These are phyloP conservation scores for Eubasilissa splendida DNA, from an alignment of 2,888 invertebrate genomes.

Conservation along the genomic window DNA sequence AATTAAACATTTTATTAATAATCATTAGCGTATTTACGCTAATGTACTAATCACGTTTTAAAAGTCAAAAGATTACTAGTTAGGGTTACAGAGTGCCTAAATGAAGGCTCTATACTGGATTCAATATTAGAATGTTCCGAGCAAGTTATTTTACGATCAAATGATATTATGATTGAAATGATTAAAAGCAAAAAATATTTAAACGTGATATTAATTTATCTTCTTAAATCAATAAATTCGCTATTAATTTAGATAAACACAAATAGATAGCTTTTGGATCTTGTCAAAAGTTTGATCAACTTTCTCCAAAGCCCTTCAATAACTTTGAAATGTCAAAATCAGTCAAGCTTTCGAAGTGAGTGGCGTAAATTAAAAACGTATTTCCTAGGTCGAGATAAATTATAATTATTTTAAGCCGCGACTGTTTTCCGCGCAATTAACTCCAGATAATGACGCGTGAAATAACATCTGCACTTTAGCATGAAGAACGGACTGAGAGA, in stretches of 20 bases:
- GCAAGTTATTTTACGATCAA: too few species aligned
- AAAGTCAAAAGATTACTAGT: too few species aligned
- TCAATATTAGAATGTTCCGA: too few species aligned
- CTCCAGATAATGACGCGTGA: constrained; percentile 16
- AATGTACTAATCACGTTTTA: too few species aligned
- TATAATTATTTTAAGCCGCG: constrained; percentile 10
- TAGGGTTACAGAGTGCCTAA: too few species aligned
- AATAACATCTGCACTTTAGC: constrained; percentile 3
- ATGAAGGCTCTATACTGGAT: too few species aligned
- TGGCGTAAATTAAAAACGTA: constrained; percentile 20
- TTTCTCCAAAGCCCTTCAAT: neutral
- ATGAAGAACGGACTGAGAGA: neutral
- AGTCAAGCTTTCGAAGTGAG: neutral
- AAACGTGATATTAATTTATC: neutral
- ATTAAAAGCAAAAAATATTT: neutral
- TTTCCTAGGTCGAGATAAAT: constrained; percentile 6
- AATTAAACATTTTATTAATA: too few species aligned
- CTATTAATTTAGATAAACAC: neutral
- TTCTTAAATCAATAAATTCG: constrained; percentile 8
- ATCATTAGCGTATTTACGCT: too few species aligned
- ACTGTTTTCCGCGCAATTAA: constrained; percentile 6
- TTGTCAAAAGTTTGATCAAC: neutral
- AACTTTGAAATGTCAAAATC: constrained; percentile 14
- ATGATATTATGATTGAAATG: too few species aligned
- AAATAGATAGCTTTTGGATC: constrained; percentile 1